Percentiles rank a stretch among this genome's conserved stretches.
Evolutionary conservation across 2,113 vertebrate genomes (phyloP).

Genomic region (Gobio gobio): DNA sequence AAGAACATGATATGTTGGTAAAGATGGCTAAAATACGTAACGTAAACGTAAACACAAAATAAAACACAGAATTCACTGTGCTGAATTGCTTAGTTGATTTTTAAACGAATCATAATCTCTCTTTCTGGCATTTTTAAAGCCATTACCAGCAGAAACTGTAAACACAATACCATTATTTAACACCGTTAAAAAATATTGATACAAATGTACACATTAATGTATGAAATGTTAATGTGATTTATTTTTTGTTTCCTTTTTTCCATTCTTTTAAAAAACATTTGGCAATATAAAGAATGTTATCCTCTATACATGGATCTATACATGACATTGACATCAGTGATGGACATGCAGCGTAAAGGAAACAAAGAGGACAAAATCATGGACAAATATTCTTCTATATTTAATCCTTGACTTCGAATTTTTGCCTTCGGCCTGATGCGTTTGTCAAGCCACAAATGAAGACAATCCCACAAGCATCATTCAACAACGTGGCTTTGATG

Average conservation of each 20-base stretch:
- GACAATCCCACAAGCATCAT: slow-evolving; percentile 4
- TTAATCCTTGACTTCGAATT: slow-evolving; percentile 43
- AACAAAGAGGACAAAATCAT: neutral
- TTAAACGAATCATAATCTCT: neutral
- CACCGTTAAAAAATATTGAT: neutral
- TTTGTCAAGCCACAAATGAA: slow-evolving; percentile 31
- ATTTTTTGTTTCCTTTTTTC: neutral
- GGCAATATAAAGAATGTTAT: neutral
- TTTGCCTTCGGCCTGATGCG: slow-evolving; percentile 70
- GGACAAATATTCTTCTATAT: neutral
- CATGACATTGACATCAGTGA: neutral
- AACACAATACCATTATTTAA: slow-evolving; percentile 11
- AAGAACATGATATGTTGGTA: neutral
- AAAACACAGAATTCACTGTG: neutral
- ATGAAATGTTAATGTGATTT: neutral
- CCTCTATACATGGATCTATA: neutral
- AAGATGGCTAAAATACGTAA: neutral
- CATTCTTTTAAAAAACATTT: neutral
- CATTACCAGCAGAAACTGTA: slow-evolving; percentile 17
- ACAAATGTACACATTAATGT: slow-evolving; percentile 17
- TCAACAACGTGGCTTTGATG: slow-evolving; percentile 6
- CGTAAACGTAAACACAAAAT: too few species aligned
- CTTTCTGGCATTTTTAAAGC: slow-evolving; percentile 19
- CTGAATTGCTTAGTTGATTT: neutral
- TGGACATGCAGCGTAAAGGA: neutral